Evolutionary conservation across 2,888 invertebrate species (phyloP).

Genomic region (Sericinus montela): DNA sequence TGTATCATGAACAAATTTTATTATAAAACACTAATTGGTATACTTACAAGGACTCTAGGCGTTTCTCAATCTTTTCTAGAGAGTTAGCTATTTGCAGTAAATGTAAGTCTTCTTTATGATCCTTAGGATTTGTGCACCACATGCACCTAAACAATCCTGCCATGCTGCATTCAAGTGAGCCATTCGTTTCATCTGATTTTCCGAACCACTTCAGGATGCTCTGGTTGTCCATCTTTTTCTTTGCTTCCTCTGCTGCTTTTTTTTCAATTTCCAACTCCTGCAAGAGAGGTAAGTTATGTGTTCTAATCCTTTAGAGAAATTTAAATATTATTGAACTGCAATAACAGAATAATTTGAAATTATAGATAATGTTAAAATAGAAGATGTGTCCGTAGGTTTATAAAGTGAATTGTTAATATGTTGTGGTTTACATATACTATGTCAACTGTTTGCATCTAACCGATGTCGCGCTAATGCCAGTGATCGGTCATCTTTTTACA

Average conservation of each 20-base stretch:
- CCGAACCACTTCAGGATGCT: conserved; percentile 87
- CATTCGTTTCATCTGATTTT: conserved; percentile 85
- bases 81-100: conserved; percentile 89
- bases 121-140: conserved; percentile 93
- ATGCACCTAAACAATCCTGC: conserved; percentile 92
- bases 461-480: no score
- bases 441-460: no score
- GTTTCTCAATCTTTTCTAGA: conserved; percentile 86
- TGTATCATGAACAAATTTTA: not conserved
- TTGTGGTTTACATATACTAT: no score
- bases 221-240: conserved; percentile 88
- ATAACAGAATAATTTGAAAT: no score
- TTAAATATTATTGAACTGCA: no score
- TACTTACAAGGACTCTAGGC: conserved; percentile 83
- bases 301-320: no score
- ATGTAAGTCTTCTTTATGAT: conserved; percentile 91
- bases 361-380: no score
- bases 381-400: no score
- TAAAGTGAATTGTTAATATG: no score
- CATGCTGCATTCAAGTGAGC: conserved; percentile 90
- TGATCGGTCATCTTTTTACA: no score
- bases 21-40: not conserved
- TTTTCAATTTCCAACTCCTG: conserved; percentile 91
- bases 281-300: not conserved
- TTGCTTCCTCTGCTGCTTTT: conserved; percentile 88